Evolutionary conservation across 1,140 invertebrate species (phyloP).

Genomic region (Chionoecetes opilio): DNA sequence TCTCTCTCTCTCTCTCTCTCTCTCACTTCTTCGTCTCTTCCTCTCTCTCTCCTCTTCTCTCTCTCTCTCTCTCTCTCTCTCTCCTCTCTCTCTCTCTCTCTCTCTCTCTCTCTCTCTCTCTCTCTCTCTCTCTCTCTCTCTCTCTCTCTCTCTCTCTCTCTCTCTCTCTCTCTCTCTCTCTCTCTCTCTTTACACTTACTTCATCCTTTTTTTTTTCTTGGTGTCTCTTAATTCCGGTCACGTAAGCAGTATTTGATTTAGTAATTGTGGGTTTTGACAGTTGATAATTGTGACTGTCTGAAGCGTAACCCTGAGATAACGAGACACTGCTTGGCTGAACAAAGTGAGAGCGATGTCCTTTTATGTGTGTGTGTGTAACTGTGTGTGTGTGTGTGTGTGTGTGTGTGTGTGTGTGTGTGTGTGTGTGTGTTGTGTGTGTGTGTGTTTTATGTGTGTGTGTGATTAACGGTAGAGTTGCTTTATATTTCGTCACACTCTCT

Average conservation of each 20-base stretch:
- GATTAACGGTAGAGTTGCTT: neutral
- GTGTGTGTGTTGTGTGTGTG: conserved; percentile 11
- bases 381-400: conserved; percentile 55
- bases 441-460: neutral
- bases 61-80: neutral
- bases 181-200: neutral
- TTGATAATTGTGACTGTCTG: neutral
- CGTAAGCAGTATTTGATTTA: neutral
- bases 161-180: neutral
- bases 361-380: conserved; percentile 45
- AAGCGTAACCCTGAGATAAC: neutral
- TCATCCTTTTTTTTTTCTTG: neutral
- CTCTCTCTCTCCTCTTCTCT: neutral
- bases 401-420: conserved; percentile 55
- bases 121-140: neutral
- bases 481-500: too few relatives aligned
- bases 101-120: neutral
- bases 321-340: neutral
- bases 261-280: neutral
- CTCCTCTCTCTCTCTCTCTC: neutral
- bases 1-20: neutral
- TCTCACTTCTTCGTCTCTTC: neutral
- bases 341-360: neutral
- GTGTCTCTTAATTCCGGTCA: neutral
- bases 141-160: neutral